Base-by-base conservation (phyloP, 2,797 vertebrate species). In the Aulostomus chinensis region DNA sequence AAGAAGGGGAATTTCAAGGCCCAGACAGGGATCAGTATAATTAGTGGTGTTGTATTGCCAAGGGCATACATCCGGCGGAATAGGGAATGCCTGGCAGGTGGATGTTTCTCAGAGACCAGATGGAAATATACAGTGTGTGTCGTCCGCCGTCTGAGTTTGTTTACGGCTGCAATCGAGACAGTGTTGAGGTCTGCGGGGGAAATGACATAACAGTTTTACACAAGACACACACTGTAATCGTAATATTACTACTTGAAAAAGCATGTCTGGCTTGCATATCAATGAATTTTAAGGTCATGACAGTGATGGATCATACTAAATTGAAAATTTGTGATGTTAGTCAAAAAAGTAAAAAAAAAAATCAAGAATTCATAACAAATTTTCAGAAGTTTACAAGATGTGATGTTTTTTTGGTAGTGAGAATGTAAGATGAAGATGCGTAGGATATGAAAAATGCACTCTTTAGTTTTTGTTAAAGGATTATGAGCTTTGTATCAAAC, bases 21-120 rank as follows among this genome's bases (percentile, higher is more conserved):
- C 68, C 71, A 84, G 81, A 78, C 80, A 68, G 59, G 67, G 74
- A 81, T 77, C 55, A 9, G 73, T 62, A 57, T 90, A 91, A 91
- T 90, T 86, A 86, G 57, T 68, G 71, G 89, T 74, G 71, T 81
- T 50, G 53, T 21, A 13, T 5, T 73, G 79, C 87, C 76, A 72
- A 83, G 61, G 49, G 45, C 68, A 85, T 72, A 66, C 77, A 74
- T 73, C 73, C 78, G 50, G 72, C 57, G 33, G 78, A 75, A 77
- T 46, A 35, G 72, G 75, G 70, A 75, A 77, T 82, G 72, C 55
- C 69, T 79, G 80, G 77, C 74, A 84, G 76, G 77, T 84, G 80
- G 65, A 76, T 2, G 29, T 52, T 76, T 78, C 67, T 73, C 66
- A 68, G 54, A 61, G 58, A 55, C 56, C 72, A 73, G 69, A 76